Percentiles rank a stretch among this genome's conserved stretches.
Evolutionary conservation across 1,140 invertebrate genomes (phyloP).

Genomic region (Wasmannia auropunctata): DNA sequence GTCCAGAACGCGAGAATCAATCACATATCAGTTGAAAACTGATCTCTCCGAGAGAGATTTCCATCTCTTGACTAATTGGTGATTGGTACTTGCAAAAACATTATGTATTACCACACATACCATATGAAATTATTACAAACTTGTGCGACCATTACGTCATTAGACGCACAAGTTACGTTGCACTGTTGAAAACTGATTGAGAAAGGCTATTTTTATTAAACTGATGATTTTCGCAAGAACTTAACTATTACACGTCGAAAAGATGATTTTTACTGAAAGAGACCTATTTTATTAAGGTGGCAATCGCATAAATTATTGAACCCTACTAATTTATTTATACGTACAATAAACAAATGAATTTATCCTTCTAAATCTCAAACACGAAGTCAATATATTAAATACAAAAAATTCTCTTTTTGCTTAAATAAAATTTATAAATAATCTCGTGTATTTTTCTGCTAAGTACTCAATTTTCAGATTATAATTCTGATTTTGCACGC

Average conservation of each 20-base stretch:
- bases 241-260: background rate
- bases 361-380: background rate
- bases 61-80: constrained; percentile 14
- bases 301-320: background rate
- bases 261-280: background rate
- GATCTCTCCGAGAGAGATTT: background rate
- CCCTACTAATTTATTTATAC: background rate
- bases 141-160: background rate
- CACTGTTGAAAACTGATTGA: background rate
- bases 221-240: background rate
- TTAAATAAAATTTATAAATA: background rate
- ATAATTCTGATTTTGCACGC: background rate
- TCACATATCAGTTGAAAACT: constrained; percentile 21
- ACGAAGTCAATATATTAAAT: background rate
- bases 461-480: background rate
- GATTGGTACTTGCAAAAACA: constrained; percentile 4
- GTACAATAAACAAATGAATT: background rate
- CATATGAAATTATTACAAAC: background rate
- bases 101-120: background rate
- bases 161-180: background rate
- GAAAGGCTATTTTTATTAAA: background rate
- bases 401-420: background rate
- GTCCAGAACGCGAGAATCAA: background rate
- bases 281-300: background rate
- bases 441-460: background rate